Base-by-base conservation (phyloP, 1,140 invertebrate genomes). In the Pseudomyrmex sp. region DNA sequence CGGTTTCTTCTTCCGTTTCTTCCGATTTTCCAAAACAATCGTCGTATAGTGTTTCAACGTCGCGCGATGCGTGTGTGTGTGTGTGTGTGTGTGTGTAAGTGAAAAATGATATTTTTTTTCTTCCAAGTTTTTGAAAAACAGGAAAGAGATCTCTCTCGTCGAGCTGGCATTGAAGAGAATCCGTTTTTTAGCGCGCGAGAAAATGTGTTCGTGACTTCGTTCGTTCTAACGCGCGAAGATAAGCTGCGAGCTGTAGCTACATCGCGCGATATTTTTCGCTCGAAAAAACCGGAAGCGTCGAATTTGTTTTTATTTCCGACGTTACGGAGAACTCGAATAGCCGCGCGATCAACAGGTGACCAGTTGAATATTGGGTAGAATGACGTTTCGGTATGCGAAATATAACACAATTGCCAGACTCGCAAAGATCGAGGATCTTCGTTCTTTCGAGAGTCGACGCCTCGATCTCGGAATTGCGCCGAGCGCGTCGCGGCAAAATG, bases 291-390 rank as follows among this genome's bases (percentile, higher is more conserved):
- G 85, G 85, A 87, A 88, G 56, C 80, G 23, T 79, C 68, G 68
- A 74, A 84, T 87, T 84, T 79, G 85, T 88, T 88, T 87, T 88
- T 87, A 76, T 85, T 88, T 87, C 82, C 85, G 85, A 86, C 65
- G 65, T 63, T 63, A 75, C 48, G 52, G 54, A 54, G 56, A 72
- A 75, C 46, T 75, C 52, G 82, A 84, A 80, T 50, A 35, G 68
- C 62, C 69, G 70, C 56, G 48, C 85, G 82, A 88, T 88, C 86
- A 88, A 88, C 86, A 88, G 86, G 86, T 88, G 86, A 88, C 85
- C 85, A 87, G 85, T 87, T 87, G 86, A 88, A 88, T 84, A 88
- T 87, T 72, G 75, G 82, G 20, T 50, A 65, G 75, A 52, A 84
- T 63, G 46, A 87, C 44, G 72, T 86, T 87, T 83, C 80, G 44